Evolutionary conservation across 2,888 invertebrate species (phyloP).

Genomic region (Meandrusa payeni): DNA sequence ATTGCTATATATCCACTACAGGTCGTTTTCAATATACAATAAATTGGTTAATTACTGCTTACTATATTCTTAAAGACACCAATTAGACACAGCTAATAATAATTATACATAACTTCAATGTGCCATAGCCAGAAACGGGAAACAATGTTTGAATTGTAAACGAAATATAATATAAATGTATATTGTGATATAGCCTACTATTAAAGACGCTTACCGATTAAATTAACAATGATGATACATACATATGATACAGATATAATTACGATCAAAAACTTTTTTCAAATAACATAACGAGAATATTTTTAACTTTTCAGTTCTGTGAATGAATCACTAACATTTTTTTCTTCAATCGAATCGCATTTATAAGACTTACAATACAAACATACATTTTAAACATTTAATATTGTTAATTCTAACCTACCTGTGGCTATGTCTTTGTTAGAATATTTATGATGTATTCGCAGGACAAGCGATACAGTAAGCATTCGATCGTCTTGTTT

Average conservation of each 20-base stretch:
- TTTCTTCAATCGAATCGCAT: constrained; percentile 50
- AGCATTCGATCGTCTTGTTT: no score
- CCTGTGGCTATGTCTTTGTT: constrained; percentile 26
- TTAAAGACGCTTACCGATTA: constrained; percentile 71
- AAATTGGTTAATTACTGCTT: constrained; percentile 44
- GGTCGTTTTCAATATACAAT: constrained; percentile 51
- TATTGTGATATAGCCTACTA: constrained; percentile 37
- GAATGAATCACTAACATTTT: constrained; percentile 76
- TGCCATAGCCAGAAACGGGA: constrained; percentile 46
- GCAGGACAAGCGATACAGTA: constrained; percentile 57
- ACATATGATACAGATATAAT: constrained; percentile 67
- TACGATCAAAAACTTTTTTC: constrained; percentile 60
- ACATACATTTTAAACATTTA: constrained; percentile 31
- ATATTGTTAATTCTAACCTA: constrained; percentile 27
- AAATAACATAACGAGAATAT: constrained; percentile 78
- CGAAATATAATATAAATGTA: no score
- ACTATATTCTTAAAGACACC: constrained; percentile 67
- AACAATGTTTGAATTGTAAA: constrained; percentile 59
- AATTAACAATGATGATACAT: constrained; percentile 72
- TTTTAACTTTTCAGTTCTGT: constrained; percentile 79
- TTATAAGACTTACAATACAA: constrained; percentile 39
- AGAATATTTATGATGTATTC: constrained; percentile 42
- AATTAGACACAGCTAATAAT: constrained; percentile 57
- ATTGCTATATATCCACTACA: constrained; percentile 51
- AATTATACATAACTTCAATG: constrained; percentile 50